Conservation (phyloP, 2,113 vertebrate species). For the Panthera leo region DNA sequence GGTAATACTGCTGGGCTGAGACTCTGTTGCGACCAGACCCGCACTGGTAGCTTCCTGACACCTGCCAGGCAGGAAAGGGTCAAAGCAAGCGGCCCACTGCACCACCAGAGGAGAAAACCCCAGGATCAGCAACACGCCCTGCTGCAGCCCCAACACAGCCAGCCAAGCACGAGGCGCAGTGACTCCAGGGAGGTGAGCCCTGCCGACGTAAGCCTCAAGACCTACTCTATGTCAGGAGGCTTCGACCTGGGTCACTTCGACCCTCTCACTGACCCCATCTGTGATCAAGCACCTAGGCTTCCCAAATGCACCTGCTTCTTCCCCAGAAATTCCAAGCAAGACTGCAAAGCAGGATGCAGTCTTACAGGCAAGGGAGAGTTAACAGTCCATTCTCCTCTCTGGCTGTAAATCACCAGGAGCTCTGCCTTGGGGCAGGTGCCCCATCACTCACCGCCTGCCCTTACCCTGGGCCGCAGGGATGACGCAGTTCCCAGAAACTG, state of each 20-base stretch:
- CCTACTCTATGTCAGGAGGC: accelerated
- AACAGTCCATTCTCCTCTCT: neutral
- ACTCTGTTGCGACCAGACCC: too few relatives aligned
- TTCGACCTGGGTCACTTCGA: neutral
- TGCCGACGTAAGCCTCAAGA: neutral
- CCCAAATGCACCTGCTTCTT: neutral
- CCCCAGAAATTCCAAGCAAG: neutral
- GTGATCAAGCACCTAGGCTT: neutral
- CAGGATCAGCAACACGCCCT: neutral
- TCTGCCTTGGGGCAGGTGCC: neutral
- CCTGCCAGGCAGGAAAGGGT: neutral
- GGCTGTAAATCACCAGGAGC: slow-evolving; percentile 39
- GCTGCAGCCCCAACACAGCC: neutral
- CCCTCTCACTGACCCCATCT: neutral
- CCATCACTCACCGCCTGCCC: neutral
- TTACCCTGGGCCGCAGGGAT: neutral
- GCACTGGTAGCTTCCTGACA: neutral
- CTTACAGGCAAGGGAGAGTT: neutral
- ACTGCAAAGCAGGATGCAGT: slow-evolving; percentile 34
- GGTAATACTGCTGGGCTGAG: neutral
- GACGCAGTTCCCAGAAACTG: neutral
- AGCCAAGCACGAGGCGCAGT: neutral
- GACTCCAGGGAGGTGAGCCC: accelerated
- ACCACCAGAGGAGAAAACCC: neutral
- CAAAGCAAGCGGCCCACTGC: neutral